Evolutionary conservation across 1,140 invertebrate genomes (phyloP).

Genomic region (Drosophila busckii): DNA sequence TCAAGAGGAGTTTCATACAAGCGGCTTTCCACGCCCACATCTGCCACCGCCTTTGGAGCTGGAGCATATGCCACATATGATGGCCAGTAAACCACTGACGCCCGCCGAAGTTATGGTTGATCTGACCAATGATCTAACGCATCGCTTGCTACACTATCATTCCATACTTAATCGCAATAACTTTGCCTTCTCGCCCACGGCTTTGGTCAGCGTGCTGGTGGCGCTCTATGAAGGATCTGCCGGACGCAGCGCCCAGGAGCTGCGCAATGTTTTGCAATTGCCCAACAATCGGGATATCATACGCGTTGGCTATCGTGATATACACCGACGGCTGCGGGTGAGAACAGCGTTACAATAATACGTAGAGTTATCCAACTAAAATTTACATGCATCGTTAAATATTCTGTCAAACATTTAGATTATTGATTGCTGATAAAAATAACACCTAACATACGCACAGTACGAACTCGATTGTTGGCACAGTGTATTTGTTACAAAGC

Average conservation of each 20-base stretch:
- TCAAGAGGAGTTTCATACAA: conserved; percentile 66
- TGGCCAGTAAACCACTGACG: conserved; percentile 61
- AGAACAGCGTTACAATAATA: conserved; percentile 54
- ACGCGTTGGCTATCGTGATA: conserved; percentile 88
- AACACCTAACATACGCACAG: conserved; percentile 3
- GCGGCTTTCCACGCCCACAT: conserved; percentile 58
- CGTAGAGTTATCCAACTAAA: conserved; percentile 21
- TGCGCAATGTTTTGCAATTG: conserved; percentile 83
- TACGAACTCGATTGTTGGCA: too few relatives aligned
- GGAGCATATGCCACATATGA: conserved; percentile 49
- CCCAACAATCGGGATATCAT: conserved; percentile 85
- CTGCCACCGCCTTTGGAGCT: conserved; percentile 47
- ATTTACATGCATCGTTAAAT: conserved; percentile 62
- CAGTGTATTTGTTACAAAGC: too few relatives aligned
- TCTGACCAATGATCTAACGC: conserved; percentile 86
- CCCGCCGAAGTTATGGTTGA: conserved; percentile 88
- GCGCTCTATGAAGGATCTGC: conserved; percentile 88
- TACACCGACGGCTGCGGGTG: conserved; percentile 87
- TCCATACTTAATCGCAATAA: conserved; percentile 86
- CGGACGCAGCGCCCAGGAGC: conserved; percentile 84
- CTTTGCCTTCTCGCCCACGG: conserved; percentile 90
- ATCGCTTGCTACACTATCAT: conserved; percentile 85
- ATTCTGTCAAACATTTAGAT: conserved; percentile 14
- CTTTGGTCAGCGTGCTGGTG: conserved; percentile 86
- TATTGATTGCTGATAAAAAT: conserved; percentile 50